phyloP scores from a whole-genome alignment of 2,797 vertebrate genomes.

The Gallinago solitaria region DNA sequence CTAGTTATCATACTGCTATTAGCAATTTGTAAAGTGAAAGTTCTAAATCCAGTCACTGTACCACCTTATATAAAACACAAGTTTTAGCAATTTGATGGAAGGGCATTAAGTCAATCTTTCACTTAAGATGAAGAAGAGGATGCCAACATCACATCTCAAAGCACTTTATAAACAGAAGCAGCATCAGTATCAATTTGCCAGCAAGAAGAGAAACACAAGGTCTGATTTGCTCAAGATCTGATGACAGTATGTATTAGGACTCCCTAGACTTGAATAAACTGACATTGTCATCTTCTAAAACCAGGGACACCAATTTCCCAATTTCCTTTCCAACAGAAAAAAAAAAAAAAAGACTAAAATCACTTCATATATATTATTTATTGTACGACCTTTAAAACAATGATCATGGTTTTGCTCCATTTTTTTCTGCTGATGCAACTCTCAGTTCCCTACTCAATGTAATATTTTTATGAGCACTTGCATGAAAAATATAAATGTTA shows the following conservation, averaged over 20 bases:
- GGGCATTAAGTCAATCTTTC: not conserved
- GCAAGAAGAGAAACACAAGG: not conserved
- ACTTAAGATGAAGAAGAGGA: not conserved
- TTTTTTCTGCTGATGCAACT: not conserved
- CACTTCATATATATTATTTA: not conserved
- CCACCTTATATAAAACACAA: not conserved
- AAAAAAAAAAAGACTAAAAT: not conserved
- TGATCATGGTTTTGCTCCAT: accelerated
- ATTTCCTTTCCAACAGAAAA: not conserved
- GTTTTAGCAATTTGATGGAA: not conserved
- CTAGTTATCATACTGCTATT: accelerated
- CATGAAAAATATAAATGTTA: not conserved
- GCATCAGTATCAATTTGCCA: not conserved
- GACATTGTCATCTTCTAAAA: not conserved
- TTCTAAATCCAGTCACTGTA: not conserved
- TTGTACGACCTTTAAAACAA: not conserved
- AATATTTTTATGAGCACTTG: not conserved
- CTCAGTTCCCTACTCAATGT: not conserved
- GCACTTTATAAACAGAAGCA: not conserved
- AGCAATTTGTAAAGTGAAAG: not conserved
- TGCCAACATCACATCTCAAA: not conserved
- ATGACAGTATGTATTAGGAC: not conserved
- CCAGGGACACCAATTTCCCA: not conserved
- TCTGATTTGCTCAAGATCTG: not conserved
- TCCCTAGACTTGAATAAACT: not conserved